Base-by-base conservation (phyloP, 2,797 vertebrate species). In the Gymnoscopelus braueri region DNA sequence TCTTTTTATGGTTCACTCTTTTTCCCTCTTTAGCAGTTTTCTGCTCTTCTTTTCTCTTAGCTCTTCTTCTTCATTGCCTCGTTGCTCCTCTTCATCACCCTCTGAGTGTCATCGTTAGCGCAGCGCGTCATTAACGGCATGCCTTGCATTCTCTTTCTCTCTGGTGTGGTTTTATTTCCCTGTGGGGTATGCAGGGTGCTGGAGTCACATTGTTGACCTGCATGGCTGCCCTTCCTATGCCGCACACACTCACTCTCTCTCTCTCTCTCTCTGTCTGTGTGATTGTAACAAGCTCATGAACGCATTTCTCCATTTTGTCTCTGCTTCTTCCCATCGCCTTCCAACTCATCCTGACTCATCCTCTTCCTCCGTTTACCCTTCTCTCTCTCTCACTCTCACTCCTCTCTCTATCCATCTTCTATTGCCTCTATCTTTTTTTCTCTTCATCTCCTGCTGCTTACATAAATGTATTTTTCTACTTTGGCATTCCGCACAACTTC, bases 121-220 rank as follows among this genome's bases (percentile, higher is more conserved):
- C 51, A 13, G 24, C 13, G 19, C 52, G n/a, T 71, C 61, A 64
- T 71, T 71, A 71, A 56, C 53, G 39, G 5, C 57, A 7, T 60
- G 51, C 72, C 79, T 82, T 82, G 78, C 83, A 54, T 77, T 44
- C 39, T 44, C 39, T 44, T 6, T 44, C 64, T 58, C 78, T 80
- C 67, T 65, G 54, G 68, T 55, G 58, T 63, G 66, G 74, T 15
- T 7, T 79, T 39, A 60, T 70, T 23, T 63, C 73, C 79, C 74
- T 72, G 56, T 2, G 77, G 86, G 86, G 77, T 70, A 65, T 70
- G 63, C 72, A 71, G 39, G 39, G 9, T 10, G 11, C 70, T 69
- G 69, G 52, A 70, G 80, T 86, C 80, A 67, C 73, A 72, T 72
- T 81, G 79, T 81, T 84, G 83, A 87, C 81, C 81, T 82, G 80